Evolutionary conservation across 1,140 invertebrate species (phyloP).

Genomic region (Phocides pigmalion): DNA sequence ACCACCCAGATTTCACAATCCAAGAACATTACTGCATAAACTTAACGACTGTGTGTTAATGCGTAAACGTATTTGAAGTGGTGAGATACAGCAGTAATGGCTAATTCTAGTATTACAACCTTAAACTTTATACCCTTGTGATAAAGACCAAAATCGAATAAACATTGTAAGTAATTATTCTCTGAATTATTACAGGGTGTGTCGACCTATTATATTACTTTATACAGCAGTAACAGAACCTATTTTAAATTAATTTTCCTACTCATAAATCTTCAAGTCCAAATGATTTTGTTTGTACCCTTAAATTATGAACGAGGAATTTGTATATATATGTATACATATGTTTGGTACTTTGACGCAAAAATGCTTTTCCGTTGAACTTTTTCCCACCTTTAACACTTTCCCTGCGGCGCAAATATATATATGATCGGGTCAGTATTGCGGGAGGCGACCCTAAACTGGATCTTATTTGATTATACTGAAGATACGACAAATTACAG

Average conservation of each 20-base stretch:
- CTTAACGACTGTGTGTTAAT: conserved; percentile 29
- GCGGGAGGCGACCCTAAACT: no score
- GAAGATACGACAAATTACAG: no score
- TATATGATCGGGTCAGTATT: no score
- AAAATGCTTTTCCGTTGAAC: no score
- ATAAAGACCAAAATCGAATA: conserved; percentile 11
- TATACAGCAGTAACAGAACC: conserved; percentile 14
- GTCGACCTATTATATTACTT: conserved; percentile 26
- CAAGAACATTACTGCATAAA: no score
- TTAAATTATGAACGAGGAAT: background rate
- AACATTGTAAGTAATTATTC: conserved; percentile 22
- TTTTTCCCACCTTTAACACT: no score
- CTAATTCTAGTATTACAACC: background rate
- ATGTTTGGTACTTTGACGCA: no score
- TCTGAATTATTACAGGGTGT: conserved; percentile 28
- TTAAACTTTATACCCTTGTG: conserved; percentile 1
- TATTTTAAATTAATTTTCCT: conserved; percentile 32
- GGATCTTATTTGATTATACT: no score
- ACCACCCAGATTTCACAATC: no score
- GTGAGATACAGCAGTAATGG: conserved; percentile 19
- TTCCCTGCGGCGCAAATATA: no score
- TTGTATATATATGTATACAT: background rate
- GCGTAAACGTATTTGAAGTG: conserved; percentile 24
- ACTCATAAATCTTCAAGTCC: conserved; percentile 2
- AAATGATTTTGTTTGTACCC: background rate